Conservation (phyloP, 1,140 invertebrate genomes). For the Melipona quadrifasciata region DNA sequence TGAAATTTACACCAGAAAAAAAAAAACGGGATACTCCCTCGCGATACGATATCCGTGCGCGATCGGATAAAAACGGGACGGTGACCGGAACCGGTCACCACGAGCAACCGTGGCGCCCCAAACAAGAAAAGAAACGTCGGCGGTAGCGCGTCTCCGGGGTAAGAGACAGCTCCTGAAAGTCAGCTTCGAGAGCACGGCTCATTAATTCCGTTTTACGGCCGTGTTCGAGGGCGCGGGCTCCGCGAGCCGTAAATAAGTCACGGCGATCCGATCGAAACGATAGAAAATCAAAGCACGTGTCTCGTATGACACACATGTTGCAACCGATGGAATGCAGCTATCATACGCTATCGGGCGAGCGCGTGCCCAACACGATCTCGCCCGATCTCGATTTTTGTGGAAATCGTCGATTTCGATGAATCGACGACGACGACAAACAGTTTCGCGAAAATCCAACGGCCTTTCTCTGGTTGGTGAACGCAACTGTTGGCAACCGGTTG, state of each 20-base stretch:
- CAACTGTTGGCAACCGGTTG: neutral
- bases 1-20: neutral
- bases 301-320: slow-evolving; percentile 81
- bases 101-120: neutral
- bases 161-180: neutral
- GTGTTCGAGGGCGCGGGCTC: slow-evolving; percentile 34
- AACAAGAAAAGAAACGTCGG: neutral
- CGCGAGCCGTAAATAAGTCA: slow-evolving; percentile 75
- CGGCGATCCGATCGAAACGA: slow-evolving; percentile 74
- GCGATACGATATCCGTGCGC: neutral
- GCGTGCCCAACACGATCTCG: slow-evolving; percentile 69
- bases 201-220: slow-evolving; percentile 60
- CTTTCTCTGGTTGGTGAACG: slow-evolving; percentile 39
- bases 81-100: neutral
- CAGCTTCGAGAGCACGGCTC: slow-evolving; percentile 15
- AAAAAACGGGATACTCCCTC: neutral
- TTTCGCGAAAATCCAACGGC: slow-evolving; percentile 50
- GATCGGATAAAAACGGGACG: neutral
- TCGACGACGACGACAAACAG: neutral
- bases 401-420: slow-evolving; percentile 37
- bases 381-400: slow-evolving; percentile 67
- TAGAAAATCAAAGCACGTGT: slow-evolving; percentile 79
- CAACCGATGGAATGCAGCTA: slow-evolving; percentile 78
- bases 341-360: slow-evolving; percentile 72
- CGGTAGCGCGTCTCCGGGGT: neutral